These are phyloP conservation scores for Cygnus olor DNA, from an alignment of 2,797 vertebrate species.

Conservation along the genomic window DNA sequence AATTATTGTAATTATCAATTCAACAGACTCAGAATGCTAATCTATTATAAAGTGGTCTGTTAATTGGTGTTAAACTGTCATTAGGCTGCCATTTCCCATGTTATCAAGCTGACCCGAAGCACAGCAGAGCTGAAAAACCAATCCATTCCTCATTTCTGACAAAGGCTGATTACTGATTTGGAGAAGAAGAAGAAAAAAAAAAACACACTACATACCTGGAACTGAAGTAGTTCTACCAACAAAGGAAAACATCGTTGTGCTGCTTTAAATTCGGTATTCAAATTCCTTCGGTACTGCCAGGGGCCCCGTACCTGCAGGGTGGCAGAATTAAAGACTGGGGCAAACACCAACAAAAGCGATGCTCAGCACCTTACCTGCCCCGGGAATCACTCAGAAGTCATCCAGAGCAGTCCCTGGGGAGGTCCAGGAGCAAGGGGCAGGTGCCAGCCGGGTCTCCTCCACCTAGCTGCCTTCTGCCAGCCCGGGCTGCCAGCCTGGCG, in stretches of 20 bases:
- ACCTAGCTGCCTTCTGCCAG: background rate
- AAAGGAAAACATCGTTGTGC: background rate
- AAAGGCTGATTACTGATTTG: background rate
- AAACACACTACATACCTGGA: background rate
- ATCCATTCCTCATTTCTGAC: background rate
- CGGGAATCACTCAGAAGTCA: background rate
- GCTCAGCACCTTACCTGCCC: background rate
- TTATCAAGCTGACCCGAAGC: slow-evolving; percentile 38
- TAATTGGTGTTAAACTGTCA: slow-evolving; percentile 70
- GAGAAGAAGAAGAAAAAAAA: background rate
- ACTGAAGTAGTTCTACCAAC: background rate
- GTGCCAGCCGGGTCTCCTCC: background rate
- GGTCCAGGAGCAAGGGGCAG: background rate
- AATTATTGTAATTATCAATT: slow-evolving; percentile 69
- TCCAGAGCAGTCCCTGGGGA: background rate
- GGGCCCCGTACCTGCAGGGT: background rate
- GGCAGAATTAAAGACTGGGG: background rate
- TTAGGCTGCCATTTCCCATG: slow-evolving; percentile 41
- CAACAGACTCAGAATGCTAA: slow-evolving; percentile 46
- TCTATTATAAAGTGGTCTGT: slow-evolving; percentile 50
- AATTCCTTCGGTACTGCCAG: accelerated
- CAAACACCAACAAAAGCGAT: accelerated
- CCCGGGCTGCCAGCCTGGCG: background rate
- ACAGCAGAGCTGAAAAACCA: slow-evolving; percentile 4
- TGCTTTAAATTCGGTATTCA: background rate